Percentiles rank a stretch among this genome's conserved stretches.
phyloP scores from a whole-genome alignment of 2,797 vertebrate species.

The Chiroxiphia lanceolata region DNA sequence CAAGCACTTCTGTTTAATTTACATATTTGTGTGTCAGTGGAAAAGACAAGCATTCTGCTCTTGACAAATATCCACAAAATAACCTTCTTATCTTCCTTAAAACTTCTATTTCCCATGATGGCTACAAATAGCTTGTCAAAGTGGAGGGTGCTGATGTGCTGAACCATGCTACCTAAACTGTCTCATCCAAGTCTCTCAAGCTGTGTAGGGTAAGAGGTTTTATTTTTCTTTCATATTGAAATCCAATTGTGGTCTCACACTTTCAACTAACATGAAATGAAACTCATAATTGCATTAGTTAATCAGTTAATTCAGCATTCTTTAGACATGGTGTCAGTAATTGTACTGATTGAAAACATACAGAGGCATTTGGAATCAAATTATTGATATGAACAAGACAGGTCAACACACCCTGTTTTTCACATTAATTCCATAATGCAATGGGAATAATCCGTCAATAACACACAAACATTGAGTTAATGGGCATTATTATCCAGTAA shows the following conservation, averaged over 20 bases:
- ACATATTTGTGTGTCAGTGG: neutral
- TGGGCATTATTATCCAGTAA: neutral
- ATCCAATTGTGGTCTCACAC: neutral
- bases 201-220: neutral
- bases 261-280: neutral
- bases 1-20: constrained; percentile 20
- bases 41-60: constrained; percentile 14
- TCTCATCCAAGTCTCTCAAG: neutral
- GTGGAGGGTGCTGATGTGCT: neutral
- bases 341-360: neutral
- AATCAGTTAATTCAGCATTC: neutral
- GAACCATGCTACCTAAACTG: neutral
- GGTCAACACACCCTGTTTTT: neutral
- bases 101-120: neutral
- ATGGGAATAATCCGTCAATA: neutral
- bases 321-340: neutral
- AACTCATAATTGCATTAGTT: neutral
- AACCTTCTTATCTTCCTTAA: neutral
- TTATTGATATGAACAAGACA: neutral
- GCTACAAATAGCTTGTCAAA: constrained; percentile 15
- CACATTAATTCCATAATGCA: neutral
- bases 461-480: neutral
- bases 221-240: neutral
- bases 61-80: constrained; percentile 19
- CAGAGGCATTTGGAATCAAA: neutral